Conservation (phyloP, 2,113 vertebrate species). For the Pseudorectes ferrugineus region DNA sequence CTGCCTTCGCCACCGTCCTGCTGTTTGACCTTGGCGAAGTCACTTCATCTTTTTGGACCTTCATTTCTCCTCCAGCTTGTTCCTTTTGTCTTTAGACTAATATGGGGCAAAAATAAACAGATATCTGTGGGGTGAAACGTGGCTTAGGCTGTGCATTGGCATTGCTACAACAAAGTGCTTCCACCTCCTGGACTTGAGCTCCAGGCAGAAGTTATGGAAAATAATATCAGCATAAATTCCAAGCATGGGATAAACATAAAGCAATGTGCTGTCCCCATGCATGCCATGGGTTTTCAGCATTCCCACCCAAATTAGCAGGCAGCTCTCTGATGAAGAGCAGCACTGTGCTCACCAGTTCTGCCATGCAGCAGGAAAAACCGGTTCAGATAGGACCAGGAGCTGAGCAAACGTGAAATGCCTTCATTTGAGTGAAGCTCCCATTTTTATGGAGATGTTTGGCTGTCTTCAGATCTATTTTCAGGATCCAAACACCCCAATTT, state of each 20-base stretch:
- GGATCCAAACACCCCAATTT: conserved; percentile 33
- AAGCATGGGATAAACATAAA: not conserved
- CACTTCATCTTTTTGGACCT: conserved; percentile 23
- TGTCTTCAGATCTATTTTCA: not conserved
- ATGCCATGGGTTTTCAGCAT: not conserved
- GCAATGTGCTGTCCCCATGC: not conserved
- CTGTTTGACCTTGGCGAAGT: conserved; percentile 43
- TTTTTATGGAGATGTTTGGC: not conserved
- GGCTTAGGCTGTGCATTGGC: fast-evolving
- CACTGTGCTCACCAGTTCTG: not conserved
- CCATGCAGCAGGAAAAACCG: not conserved
- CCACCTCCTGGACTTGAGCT: not conserved
- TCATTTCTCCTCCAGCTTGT: not conserved
- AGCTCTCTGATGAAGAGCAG: not conserved
- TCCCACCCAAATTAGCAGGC: not conserved
- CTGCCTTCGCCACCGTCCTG: not conserved
- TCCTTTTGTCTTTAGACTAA: not conserved
- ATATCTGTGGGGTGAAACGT: not conserved
- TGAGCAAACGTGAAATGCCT: not conserved
- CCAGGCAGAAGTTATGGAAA: not conserved
- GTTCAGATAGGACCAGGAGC: not conserved
- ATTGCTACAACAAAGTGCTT: fast-evolving
- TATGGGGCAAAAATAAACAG: not conserved
- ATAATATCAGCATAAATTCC: not conserved
- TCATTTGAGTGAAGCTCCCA: not conserved